phyloP scores from a whole-genome alignment of 1,140 invertebrate species.

The Drosophila eugracilis region DNA sequence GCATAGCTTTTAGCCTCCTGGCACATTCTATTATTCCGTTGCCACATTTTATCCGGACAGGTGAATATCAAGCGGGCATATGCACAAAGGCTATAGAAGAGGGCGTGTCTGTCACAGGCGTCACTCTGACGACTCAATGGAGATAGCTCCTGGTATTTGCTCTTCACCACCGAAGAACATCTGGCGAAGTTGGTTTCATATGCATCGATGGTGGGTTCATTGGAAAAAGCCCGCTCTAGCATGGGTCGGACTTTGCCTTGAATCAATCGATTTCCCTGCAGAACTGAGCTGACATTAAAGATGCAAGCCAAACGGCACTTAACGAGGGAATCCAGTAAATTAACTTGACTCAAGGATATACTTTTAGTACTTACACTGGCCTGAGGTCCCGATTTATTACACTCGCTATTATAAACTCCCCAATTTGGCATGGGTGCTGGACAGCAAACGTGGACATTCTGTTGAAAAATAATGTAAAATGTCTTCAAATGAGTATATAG shows the following conservation, averaged over 20 bases:
- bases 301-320: conserved; percentile 69
- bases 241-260: conserved; percentile 46
- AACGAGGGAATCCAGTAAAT: neutral
- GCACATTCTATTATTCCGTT: conserved; percentile 55
- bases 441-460: conserved; percentile 68
- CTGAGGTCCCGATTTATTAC: conserved; percentile 44
- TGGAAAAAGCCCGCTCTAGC: conserved; percentile 55
- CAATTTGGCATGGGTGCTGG: conserved; percentile 66
- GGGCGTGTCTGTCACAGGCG: conserved; percentile 62
- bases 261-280: conserved; percentile 43
- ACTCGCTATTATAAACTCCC: conserved; percentile 60
- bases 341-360: neutral
- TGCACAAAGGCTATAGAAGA: conserved; percentile 71
- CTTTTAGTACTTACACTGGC: conserved; percentile 48
- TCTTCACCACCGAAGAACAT: conserved; percentile 40
- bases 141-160: conserved; percentile 45
- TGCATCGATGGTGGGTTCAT: conserved; percentile 42
- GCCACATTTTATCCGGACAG: conserved; percentile 55
- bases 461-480: neutral
- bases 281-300: conserved; percentile 51
- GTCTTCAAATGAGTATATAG: neutral
- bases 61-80: conserved; percentile 50
- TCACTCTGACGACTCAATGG: conserved; percentile 57
- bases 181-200: conserved; percentile 56
- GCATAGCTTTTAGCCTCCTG: conserved; percentile 48